A percentile compares a stretch with the other conserved stretches of the same genome.
These are phyloP conservation scores for Eurystomus glaucurus DNA, from an alignment of 2,797 vertebrate species.

Conservation along the genomic window DNA sequence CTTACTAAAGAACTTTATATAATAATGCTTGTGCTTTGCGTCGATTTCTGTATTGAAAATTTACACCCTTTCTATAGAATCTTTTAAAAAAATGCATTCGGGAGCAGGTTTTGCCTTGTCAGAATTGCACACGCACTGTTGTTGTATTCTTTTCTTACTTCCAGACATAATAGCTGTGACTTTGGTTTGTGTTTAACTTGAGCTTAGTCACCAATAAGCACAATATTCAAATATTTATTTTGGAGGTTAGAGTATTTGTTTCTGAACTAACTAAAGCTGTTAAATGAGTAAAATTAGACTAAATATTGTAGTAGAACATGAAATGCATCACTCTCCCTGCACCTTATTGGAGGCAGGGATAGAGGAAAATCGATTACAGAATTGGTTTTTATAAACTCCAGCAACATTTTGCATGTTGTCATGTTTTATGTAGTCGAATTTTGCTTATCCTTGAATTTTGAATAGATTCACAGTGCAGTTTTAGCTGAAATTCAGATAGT, in stretches of 20 bases:
- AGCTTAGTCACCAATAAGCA: background rate
- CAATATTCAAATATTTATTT: background rate
- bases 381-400: background rate
- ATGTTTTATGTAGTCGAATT: background rate
- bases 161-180: background rate
- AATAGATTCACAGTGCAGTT: background rate
- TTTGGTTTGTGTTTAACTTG: background rate
- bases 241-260: background rate
- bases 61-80: background rate
- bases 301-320: background rate
- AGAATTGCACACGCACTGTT: background rate
- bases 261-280: background rate
- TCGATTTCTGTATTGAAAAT: background rate
- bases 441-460: slow-evolving; percentile 12
- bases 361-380: background rate
- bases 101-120: background rate
- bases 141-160: background rate
- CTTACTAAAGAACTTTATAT: background rate
- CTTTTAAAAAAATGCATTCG: background rate
- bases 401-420: background rate
- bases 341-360: background rate
- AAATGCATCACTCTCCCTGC: background rate
- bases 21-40: background rate
- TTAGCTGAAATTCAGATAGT: background rate
- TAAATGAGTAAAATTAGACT: background rate